These are phyloP conservation scores for Theocolax elegans DNA, from an alignment of 1,140 invertebrate genomes.

Conservation along the genomic window DNA sequence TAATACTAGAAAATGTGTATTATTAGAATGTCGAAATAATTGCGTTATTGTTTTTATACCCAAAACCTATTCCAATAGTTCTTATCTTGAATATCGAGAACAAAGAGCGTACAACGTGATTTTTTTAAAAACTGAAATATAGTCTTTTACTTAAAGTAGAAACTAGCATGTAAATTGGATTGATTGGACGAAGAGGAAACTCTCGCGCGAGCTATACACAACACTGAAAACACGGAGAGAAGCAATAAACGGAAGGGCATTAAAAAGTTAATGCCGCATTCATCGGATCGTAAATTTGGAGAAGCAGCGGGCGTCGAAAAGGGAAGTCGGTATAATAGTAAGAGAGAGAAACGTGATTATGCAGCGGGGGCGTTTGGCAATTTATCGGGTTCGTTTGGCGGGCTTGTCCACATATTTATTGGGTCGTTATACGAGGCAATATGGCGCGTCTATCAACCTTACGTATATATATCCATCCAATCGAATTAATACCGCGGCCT, in stretches of 20 bases:
- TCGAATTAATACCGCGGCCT: constrained; percentile 57
- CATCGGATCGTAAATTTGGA: constrained; percentile 12
- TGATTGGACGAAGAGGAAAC: too few species aligned
- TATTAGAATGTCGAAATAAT: too few species aligned
- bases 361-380: constrained; percentile 62
- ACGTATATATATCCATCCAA: constrained; percentile 39
- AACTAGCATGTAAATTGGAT: too few species aligned
- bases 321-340: not conserved
- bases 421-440: constrained; percentile 65
- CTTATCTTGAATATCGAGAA: too few species aligned
- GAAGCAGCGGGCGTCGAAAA: not conserved
- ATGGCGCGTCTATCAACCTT: constrained; percentile 64
- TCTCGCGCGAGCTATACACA: too few species aligned
- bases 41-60: too few species aligned
- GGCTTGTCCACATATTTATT: constrained; percentile 64
- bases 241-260: not conserved
- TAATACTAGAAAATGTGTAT: too few species aligned
- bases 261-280: not conserved
- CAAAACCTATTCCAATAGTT: too few species aligned
- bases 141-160: too few species aligned
- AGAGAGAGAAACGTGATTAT: not conserved
- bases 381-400: constrained; percentile 66
- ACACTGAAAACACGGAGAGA: too few species aligned
- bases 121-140: too few species aligned
- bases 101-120: too few species aligned